phyloP scores from a whole-genome alignment of 2,888 invertebrate species.

The Junonia oenone region DNA sequence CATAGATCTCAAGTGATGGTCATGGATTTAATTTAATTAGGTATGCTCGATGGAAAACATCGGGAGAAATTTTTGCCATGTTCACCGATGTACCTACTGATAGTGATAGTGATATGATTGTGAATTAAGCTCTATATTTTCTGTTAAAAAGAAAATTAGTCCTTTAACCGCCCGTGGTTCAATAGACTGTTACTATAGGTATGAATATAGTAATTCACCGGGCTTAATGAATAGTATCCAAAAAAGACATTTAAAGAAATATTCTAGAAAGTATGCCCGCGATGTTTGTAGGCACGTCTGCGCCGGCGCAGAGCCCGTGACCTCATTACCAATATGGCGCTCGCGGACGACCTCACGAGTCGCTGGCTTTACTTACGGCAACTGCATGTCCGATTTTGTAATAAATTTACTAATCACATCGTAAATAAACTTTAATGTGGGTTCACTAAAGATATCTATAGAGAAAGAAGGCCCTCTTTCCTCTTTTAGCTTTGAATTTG shows the following conservation, averaged over 20 bases:
- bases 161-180: too few relatives aligned
- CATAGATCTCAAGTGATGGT: too few relatives aligned
- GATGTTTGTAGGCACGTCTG: conserved; percentile 30
- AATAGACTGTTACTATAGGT: too few relatives aligned
- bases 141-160: too few relatives aligned
- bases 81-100: too few relatives aligned
- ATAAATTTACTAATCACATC: conserved; percentile 1
- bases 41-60: too few relatives aligned
- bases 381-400: background rate
- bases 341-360: conserved; percentile 49
- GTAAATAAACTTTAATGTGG: background rate
- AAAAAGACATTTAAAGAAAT: background rate
- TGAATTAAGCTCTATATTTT: too few relatives aligned
- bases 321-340: conserved; percentile 60
- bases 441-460: background rate
- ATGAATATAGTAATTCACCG: too few relatives aligned
- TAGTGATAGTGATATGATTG: too few relatives aligned
- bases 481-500: background rate
- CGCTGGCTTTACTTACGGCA: conserved; percentile 10
- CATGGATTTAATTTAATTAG: too few relatives aligned
- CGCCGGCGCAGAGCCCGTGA: conserved; percentile 61
- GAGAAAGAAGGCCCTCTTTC: background rate
- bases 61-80: too few relatives aligned
- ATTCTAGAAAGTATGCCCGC: conserved; percentile 16
- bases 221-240: too few relatives aligned